Conservation (phyloP, 1,140 invertebrate genomes). For the Acyrthosiphon pisum region DNA sequence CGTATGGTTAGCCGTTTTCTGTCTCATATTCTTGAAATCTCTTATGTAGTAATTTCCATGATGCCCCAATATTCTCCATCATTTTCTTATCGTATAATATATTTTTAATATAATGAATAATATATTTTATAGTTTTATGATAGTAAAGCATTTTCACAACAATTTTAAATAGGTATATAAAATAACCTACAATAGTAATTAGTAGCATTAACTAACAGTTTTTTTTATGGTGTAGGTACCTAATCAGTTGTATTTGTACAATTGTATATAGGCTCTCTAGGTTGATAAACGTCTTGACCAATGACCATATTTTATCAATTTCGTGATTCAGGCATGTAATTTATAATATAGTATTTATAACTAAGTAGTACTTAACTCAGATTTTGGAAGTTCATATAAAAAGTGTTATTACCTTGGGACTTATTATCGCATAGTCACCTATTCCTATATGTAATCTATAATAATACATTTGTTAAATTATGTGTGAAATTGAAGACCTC, state of each 20-base stretch:
- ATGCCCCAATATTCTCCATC: not conserved
- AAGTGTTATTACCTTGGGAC: not conserved
- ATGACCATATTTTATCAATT: not conserved
- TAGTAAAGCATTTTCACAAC: not conserved
- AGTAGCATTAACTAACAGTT: not conserved
- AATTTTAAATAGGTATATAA: not conserved
- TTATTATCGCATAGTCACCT: not conserved
- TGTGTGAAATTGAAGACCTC: not conserved
- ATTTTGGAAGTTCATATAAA: not conserved
- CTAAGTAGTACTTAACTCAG: not conserved
- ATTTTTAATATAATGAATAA: not conserved
- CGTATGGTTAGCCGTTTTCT: not conserved
- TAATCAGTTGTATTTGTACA: not conserved
- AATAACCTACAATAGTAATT: not conserved
- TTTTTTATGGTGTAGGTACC: not conserved
- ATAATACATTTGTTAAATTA: not conserved
- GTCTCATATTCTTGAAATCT: not conserved
- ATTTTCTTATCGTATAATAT: not conserved
- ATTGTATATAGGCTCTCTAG: not conserved
- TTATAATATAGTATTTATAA: not conserved
- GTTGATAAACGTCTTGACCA: not conserved
- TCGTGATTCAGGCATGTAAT: not conserved
- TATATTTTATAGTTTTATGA: not conserved
- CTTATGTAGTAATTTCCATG: not conserved
- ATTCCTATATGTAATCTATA: not conserved